phyloP scores from a whole-genome alignment of 2,888 invertebrate genomes.

The Plebejus anna region DNA sequence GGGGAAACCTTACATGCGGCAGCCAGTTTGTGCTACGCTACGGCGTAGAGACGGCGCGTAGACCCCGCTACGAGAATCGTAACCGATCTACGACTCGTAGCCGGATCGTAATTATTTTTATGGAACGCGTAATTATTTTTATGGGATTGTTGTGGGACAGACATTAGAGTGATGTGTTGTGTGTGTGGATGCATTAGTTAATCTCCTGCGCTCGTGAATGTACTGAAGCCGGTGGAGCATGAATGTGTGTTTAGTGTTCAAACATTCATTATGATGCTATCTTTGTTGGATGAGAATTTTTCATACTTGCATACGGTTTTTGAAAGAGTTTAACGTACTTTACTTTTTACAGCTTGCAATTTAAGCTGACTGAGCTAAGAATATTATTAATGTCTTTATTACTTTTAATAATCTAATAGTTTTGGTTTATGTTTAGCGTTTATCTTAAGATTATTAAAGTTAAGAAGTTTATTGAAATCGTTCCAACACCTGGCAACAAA shows the following conservation, averaged over 20 bases:
- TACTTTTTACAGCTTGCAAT: not conserved
- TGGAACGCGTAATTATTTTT: slow-evolving; percentile 26
- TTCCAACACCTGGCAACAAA: not conserved
- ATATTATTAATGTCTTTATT: too few species aligned
- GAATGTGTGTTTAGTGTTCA: slow-evolving; percentile 15
- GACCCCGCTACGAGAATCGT: slow-evolving; percentile 39
- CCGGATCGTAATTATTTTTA: slow-evolving; percentile 21
- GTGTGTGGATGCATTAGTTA: slow-evolving; percentile 66
- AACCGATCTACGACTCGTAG: slow-evolving; percentile 10
- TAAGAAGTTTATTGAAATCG: not conserved
- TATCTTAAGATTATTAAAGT: not conserved
- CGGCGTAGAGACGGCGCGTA: slow-evolving; percentile 56
- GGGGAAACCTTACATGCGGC: slow-evolving; percentile 51
- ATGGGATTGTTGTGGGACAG: not conserved
- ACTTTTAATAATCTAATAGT: not conserved
- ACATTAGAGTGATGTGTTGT: slow-evolving; percentile 53
- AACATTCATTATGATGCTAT: slow-evolving; percentile 51
- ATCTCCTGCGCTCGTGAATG: slow-evolving; percentile 47
- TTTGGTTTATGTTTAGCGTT: not conserved
- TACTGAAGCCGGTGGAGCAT: slow-evolving; percentile 18
- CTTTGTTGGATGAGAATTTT: slow-evolving; percentile 37
- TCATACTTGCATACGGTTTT: not conserved
- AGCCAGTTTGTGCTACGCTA: slow-evolving; percentile 63
- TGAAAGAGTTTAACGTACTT: slow-evolving; percentile 16
- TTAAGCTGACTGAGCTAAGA: too few species aligned